Base-by-base conservation (phyloP, 37 sponge, comb jelly and placozoan genomes). In the Axinella damicornis region DNA sequence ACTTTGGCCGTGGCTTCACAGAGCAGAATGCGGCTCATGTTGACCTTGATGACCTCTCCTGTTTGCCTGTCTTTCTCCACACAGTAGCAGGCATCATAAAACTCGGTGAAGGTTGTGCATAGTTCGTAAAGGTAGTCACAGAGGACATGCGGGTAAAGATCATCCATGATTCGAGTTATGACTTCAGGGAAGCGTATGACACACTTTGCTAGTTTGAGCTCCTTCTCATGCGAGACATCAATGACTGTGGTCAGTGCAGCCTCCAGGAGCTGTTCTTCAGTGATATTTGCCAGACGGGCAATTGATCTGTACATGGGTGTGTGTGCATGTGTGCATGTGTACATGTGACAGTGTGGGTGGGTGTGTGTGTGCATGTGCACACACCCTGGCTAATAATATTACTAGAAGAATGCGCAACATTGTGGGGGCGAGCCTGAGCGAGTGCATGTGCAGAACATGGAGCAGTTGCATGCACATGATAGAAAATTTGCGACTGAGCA, bases 51-150 rank as follows among this genome's bases (percentile, higher is more conserved):
- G 2, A 98, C 77, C 65, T 96, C 93, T 9, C 90, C 93, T 11
- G 93, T 94, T 38, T 88, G 86, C 52, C 88, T 55, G 40, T 92
- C 83, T 79, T 94, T 96, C 88, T 96, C 89, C 5, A 98, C 92
- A 83, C 99, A 98, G 81, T 98, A 98, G 76, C 97, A 96, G 68
- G 74, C 89, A 54, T 98, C 99, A 69, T 98, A 98, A 84, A 98
- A 98, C 57, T 94, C 95, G 17, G 95, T 92, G 75, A 98, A 95
- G 0, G 83, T 90, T 2, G 91, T 90, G 53, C 92, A 91, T 40
- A 98, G 75, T 41, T 98, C 99, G 64, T 98, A 98, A 32, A 90
- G 63, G 76, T 96, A 96, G 62, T 98, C 95, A 57, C 99, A 98
- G 41, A 98, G 82, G 0, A 64, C 32, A 85, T 98, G 99, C 16